phyloP scores from a whole-genome alignment of 2,888 invertebrate genomes.

The Xanthia togata region DNA sequence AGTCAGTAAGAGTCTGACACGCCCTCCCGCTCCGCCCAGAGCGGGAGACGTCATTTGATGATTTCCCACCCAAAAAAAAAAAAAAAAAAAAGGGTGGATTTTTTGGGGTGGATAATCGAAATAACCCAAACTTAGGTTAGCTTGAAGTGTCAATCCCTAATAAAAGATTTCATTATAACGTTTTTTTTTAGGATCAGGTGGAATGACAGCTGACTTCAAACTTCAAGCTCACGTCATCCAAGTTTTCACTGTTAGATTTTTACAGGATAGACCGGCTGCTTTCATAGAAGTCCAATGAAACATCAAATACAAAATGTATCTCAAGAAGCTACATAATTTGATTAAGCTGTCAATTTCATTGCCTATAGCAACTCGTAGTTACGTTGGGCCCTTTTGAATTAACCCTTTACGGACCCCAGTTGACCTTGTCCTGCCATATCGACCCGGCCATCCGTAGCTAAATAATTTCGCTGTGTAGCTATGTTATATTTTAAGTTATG shows the following conservation, averaged over 20 bases:
- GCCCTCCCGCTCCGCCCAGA: too few species aligned
- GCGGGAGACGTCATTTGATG: too few species aligned
- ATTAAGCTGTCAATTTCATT: constrained; percentile 52
- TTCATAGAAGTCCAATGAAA: not conserved
- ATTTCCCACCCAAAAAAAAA: too few species aligned
- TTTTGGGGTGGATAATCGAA: too few species aligned
- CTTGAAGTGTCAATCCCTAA: too few species aligned
- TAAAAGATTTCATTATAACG: too few species aligned
- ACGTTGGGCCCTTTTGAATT: constrained; percentile 47
- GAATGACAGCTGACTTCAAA: not conserved
- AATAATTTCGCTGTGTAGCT: constrained; percentile 48
- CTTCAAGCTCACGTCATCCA: not conserved
- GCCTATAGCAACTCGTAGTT: constrained; percentile 29
- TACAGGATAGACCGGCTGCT: too few species aligned
- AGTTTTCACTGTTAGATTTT: not conserved
- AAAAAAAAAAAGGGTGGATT: too few species aligned
- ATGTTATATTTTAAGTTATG: constrained; percentile 1
- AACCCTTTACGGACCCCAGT: constrained; percentile 50
- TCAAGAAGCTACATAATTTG: constrained; percentile 32
- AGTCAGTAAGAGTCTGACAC: too few species aligned
- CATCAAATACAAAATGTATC: constrained; percentile 4
- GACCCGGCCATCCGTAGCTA: constrained; percentile 47
- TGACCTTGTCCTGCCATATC: constrained; percentile 47
- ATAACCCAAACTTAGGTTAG: too few species aligned
- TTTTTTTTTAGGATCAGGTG: too few species aligned